A percentile compares a stretch with the other conserved stretches of the same genome.
Evolutionary conservation across 2,797 vertebrate species (phyloP).

Genomic region (Sitta carolinensis): DNA sequence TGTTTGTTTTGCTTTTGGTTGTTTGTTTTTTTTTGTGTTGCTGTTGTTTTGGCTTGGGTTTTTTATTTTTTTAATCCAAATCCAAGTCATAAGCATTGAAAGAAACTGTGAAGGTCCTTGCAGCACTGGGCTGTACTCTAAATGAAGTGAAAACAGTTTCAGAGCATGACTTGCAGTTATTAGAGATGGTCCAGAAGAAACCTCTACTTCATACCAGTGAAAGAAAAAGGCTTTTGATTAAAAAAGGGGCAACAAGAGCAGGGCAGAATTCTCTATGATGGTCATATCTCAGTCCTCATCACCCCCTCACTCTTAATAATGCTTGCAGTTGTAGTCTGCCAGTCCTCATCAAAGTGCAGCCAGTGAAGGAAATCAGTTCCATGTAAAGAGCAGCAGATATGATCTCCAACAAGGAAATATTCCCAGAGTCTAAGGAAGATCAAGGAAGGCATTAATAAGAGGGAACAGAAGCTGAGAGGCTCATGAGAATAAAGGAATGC

Average conservation of each 20-base stretch:
- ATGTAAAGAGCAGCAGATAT: not conserved
- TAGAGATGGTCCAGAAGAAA: not conserved
- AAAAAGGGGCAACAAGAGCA: not conserved
- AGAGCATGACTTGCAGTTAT: not conserved
- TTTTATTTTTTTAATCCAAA: not conserved
- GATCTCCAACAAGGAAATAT: not conserved
- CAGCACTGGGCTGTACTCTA: not conserved
- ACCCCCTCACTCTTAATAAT: not conserved
- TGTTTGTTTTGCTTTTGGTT: not conserved
- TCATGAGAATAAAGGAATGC: not conserved
- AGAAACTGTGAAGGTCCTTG: not conserved
- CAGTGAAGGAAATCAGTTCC: not conserved
- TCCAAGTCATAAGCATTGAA: not conserved
- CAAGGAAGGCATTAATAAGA: constrained; percentile 1
- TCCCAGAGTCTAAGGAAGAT: not conserved
- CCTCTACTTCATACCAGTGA: not conserved
- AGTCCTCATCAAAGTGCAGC: not conserved
- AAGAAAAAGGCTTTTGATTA: not conserved
- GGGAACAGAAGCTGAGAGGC: not conserved
- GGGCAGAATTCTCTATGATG: not conserved
- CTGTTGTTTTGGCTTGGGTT: not conserved
- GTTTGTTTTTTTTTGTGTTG: not conserved
- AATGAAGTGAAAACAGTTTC: not conserved
- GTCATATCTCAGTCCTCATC: not conserved
- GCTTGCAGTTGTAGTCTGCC: not conserved